Base-by-base conservation (phyloP, 2,888 invertebrate species). In the Polyommatus icarus region DNA sequence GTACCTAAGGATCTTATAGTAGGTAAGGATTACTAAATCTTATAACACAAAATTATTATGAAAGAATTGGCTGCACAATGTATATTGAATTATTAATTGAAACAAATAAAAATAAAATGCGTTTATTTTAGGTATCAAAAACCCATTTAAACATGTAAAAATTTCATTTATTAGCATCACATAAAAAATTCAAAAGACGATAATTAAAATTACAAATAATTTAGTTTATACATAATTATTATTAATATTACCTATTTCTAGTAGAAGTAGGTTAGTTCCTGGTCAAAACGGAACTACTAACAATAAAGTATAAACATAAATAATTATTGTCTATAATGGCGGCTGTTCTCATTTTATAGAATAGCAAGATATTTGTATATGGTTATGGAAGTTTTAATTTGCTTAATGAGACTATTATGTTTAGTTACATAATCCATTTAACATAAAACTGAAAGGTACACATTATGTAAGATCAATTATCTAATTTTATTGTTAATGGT, bases 371-470 rank as follows among this genome's bases (percentile, higher is more conserved):
- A 32, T 36, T 15, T 36, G 20, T 0, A 8, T n/a, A 40, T 71
- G n/a, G 8, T 72, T 40, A 71, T 71, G 32, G 32, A 18, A n/a
- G 32, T 40, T 40, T 72, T 72, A 72, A 72, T 67, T 32, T 40
- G 72, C 72, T 20, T 72, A 72, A 24, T 72, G 36, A 40, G 72
- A 2, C 40, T 72, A 40, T 72, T 40, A 72, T 40, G 40, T 20
- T 40, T 40, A 40, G 20, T 72, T 72, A 72, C n/a, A 72, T 72
- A n/a, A 72, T 40, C 10, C 1, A n/a, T 18, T 40, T 71, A 32
- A 71, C 71, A 72, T 72, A 72, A 72, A 40, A 40, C 20, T 72
- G 72, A 72, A 72, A 72, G 72, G 72, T 20, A 40, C 18, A 7
- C 0, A 4, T 72, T 36, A 72, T 72, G n/a, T 72, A 72, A 72